These are phyloP conservation scores for Heliconius hermathena DNA, from an alignment of 1,140 invertebrate genomes.

Conservation along the genomic window DNA sequence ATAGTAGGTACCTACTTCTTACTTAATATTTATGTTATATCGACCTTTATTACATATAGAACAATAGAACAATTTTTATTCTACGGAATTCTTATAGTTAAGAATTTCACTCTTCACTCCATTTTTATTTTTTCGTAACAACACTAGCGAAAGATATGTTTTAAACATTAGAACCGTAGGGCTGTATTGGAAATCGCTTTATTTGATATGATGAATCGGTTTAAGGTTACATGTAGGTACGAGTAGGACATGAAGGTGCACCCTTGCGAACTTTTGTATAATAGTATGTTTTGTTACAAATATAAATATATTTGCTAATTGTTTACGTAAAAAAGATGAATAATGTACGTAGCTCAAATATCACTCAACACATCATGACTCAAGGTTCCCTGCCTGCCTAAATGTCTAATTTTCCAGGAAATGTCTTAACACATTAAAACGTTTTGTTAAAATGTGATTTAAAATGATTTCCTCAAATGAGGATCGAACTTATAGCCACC, in stretches of 20 bases:
- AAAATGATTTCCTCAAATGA: no score
- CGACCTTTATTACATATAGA: background rate
- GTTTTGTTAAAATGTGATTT: no score
- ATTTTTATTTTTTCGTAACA: slow-evolving; percentile 41
- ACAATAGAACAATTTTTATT: background rate
- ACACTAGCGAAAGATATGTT: slow-evolving; percentile 52
- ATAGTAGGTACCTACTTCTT: no score
- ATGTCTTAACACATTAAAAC: no score
- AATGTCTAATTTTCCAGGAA: no score
- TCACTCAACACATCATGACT: no score
- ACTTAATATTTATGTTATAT: no score
- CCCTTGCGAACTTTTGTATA: background rate
- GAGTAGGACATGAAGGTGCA: background rate
- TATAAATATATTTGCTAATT: background rate
- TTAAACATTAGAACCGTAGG: slow-evolving; percentile 59
- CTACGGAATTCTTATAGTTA: background rate
- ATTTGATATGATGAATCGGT: slow-evolving; percentile 59
- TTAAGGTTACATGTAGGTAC: slow-evolving; percentile 24
- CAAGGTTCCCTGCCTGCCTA: no score
- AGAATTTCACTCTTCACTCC: background rate
- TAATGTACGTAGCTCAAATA: no score
- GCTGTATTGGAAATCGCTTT: slow-evolving; percentile 47
- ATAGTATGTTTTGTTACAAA: background rate
- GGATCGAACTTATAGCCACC: no score
- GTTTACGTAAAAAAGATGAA: no score